These are phyloP conservation scores for Mercenaria mercenaria DNA, from an alignment of 1,140 invertebrate species.

Conservation along the genomic window DNA sequence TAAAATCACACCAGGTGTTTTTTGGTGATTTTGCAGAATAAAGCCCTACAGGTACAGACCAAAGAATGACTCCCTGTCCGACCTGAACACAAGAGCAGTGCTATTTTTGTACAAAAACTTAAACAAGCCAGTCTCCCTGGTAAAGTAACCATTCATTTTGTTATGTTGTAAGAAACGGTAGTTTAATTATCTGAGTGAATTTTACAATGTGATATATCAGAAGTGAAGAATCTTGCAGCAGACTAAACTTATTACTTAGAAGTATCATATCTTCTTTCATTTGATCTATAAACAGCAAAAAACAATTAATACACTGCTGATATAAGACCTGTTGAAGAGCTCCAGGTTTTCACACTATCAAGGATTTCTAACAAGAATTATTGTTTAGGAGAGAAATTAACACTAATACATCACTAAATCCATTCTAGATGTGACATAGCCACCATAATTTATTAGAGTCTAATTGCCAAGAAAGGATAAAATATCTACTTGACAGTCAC, in stretches of 20 bases:
- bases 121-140: too few species aligned
- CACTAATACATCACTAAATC: neutral
- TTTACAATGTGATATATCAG: neutral
- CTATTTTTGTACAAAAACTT: too few species aligned
- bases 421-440: neutral
- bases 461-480: slow-evolving; percentile 32
- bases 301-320: neutral
- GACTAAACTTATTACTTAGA: neutral
- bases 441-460: neutral
- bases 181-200: neutral
- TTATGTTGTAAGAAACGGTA: too few species aligned
- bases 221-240: too few species aligned
- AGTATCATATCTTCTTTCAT: neutral
- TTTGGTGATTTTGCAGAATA: too few species aligned
- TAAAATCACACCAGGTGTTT: too few species aligned
- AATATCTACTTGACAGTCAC: slow-evolving; percentile 17
- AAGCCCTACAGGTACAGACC: too few species aligned
- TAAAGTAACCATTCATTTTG: too few species aligned
- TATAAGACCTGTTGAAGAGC: neutral
- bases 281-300: neutral
- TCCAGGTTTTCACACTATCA: neutral
- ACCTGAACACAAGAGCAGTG: too few species aligned
- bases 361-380: neutral
- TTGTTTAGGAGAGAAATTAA: slow-evolving; percentile 29
- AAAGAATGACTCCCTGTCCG: too few species aligned